A percentile compares a stretch with the other conserved stretches of the same genome.
phyloP scores from a whole-genome alignment of 2,888 invertebrate genomes.

The Hypsopygia costalis region DNA sequence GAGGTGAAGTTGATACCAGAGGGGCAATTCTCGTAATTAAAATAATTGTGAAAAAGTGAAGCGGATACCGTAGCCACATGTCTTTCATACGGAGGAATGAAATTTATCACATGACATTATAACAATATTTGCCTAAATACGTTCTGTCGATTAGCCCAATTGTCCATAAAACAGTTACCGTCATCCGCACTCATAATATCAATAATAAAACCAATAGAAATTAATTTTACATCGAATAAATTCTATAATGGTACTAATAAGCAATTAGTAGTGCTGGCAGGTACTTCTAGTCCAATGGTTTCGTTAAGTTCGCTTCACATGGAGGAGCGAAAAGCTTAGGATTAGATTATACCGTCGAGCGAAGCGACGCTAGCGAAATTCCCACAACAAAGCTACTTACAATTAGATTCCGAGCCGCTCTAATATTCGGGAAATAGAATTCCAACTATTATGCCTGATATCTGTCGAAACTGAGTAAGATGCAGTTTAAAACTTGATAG shows the following conservation, averaged over 20 bases:
- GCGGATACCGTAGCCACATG: too few relatives aligned
- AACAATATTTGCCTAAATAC: too few relatives aligned
- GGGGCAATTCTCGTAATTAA: too few relatives aligned
- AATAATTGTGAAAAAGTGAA: too few relatives aligned
- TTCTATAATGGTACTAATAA: slow-evolving; percentile 1
- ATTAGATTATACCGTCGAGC: neutral
- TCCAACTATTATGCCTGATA: neutral
- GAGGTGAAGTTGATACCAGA: too few relatives aligned
- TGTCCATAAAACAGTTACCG: too few relatives aligned
- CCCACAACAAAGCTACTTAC: neutral
- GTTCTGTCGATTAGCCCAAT: too few relatives aligned
- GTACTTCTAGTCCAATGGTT: slow-evolving; percentile 6
- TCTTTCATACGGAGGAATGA: too few relatives aligned
- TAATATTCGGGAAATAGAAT: neutral
- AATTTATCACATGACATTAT: too few relatives aligned
- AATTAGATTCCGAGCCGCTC: neutral
- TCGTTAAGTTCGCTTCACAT: slow-evolving; percentile 1
- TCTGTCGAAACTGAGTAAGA: neutral
- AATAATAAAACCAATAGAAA: too few relatives aligned
- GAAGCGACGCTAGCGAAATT: neutral
- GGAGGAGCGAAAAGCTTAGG: neutral
- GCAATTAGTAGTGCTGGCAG: slow-evolving; percentile 1
- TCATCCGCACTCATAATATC: too few relatives aligned
- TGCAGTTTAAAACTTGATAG: neutral
- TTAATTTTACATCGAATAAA: too few relatives aligned